Percentiles rank a stretch among this genome's conserved stretches.
Conservation (phyloP, 1,140 invertebrate species). For the Pogonomyrmex californicus region DNA sequence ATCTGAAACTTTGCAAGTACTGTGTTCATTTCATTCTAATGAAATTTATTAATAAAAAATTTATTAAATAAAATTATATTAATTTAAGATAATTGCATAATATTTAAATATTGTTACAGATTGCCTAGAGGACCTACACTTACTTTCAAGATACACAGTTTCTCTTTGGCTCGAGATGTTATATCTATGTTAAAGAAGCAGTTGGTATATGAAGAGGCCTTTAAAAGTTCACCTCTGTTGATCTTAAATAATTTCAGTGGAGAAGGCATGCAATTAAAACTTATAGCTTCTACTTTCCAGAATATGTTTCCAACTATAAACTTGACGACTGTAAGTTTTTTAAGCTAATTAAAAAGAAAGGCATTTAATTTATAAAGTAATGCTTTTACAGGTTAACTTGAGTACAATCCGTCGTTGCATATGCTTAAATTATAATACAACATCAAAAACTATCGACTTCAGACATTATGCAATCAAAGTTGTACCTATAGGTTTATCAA, state of each 20-base stretch:
- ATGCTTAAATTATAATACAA: conserved; percentile 95
- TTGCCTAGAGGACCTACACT: conserved; percentile 94
- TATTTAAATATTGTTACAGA: conserved; percentile 80
- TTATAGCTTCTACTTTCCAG: conserved; percentile 98
- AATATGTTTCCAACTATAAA: conserved; percentile 99
- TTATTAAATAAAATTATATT: not conserved
- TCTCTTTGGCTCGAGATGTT: conserved; percentile 94
- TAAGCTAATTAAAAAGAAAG: not conserved
- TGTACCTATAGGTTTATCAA: conserved; percentile 95
- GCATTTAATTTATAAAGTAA: not conserved
- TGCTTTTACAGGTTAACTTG: conserved; percentile 92
- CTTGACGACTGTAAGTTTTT: conserved; percentile 91
- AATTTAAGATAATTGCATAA: conserved; percentile 6
- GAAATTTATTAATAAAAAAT: not conserved
- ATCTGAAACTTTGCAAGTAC: conserved; percentile 91
- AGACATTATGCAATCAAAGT: conserved; percentile 96
- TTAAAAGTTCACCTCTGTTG: conserved; percentile 95
- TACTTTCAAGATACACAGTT: conserved; percentile 95
- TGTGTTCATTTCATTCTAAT: not conserved
- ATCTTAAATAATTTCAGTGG: conserved; percentile 97
- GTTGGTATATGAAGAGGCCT: conserved; percentile 93
- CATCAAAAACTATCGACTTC: conserved; percentile 96
- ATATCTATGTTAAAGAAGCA: conserved; percentile 94
- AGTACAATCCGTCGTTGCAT: conserved; percentile 96
- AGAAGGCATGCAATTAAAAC: conserved; percentile 94